Evolutionary conservation across 2,113 vertebrate species (phyloP).

Genomic region (Patagioenas fasciata): DNA sequence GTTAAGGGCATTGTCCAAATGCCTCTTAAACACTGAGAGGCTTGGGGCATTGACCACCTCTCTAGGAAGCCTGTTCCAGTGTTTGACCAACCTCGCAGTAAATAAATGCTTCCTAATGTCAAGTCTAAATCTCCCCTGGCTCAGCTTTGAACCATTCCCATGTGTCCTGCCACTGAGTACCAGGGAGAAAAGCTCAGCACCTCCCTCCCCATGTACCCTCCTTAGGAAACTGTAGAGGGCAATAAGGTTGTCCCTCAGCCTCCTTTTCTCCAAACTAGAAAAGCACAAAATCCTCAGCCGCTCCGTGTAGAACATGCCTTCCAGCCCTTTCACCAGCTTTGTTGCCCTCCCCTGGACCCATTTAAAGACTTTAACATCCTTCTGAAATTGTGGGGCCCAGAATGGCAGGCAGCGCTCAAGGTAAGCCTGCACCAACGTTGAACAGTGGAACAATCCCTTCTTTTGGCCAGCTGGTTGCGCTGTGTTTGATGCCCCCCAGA

Average conservation of each 20-base stretch:
- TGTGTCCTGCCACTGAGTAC: not conserved
- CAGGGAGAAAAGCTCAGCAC: not conserved
- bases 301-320: not conserved
- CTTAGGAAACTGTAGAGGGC: not conserved
- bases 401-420: not conserved
- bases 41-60: not conserved
- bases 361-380: not conserved
- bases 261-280: not conserved
- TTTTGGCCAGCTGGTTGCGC: no score
- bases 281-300: not conserved
- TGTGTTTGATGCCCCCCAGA: not conserved
- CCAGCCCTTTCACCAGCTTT: not conserved
- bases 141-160: not conserved
- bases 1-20: not conserved
- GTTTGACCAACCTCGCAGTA: not conserved
- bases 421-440: not conserved
- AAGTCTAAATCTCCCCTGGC: not conserved
- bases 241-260: not conserved
- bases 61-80: not conserved
- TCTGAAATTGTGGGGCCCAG: not conserved
- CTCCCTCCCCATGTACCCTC: not conserved
- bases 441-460: not conserved
- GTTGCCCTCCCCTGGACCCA: no score
- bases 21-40: not conserved
- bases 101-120: not conserved